Base-by-base conservation (phyloP, 2,888 invertebrate genomes). In the Matsumyia berberina region DNA sequence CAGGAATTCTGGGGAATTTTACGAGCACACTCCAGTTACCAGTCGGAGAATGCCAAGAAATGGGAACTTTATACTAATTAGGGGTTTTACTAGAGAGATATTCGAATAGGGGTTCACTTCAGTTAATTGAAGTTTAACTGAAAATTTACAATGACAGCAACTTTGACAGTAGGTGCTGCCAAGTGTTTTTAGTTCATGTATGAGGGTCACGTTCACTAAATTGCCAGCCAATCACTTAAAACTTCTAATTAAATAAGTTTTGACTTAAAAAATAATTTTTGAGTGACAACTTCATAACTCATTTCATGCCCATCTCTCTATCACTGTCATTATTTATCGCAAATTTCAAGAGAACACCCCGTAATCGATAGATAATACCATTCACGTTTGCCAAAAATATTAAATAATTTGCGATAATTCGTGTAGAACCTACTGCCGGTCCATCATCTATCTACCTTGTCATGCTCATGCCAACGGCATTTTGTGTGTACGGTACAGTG, bases 401-500 rank as follows among this genome's bases (percentile, higher is more conserved):
- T 44, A 6, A 12, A 39, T 12, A 44, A 60, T 60, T 44, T 42
- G 5, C n/a, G 44, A 44, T 46, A 64, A 64, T 49, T 49, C 19
- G 35, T n/a, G 42, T 8, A 11, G 11, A 39, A 39, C n/a, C 12
- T 2, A 37, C 24, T 39, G 5, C 9, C 5, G 49, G 46, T 35
- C 62, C 46, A 19, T 46, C 62, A 49, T 64, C 42, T 31, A 15
- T 49, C 17, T 29, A 33, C 44, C 33, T 46, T 62, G 46, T 60
- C 60, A 60, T 44, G 42, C 7, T 62, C 15, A 17, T 17, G 62
- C 46, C 62, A 17, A 33, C 62, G 46, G 46, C 62, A 62, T 44
- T 29, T 9, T 62, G 53, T 53, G 1, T 33, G 35, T 55, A 24
- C n/a, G n/a, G n/a, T 33, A 55, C 24, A 3, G 24, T 24, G 4